Percentiles rank a stretch among this genome's conserved stretches.
phyloP scores from a whole-genome alignment of 2,888 invertebrate species.

The Leucoma salicis region DNA sequence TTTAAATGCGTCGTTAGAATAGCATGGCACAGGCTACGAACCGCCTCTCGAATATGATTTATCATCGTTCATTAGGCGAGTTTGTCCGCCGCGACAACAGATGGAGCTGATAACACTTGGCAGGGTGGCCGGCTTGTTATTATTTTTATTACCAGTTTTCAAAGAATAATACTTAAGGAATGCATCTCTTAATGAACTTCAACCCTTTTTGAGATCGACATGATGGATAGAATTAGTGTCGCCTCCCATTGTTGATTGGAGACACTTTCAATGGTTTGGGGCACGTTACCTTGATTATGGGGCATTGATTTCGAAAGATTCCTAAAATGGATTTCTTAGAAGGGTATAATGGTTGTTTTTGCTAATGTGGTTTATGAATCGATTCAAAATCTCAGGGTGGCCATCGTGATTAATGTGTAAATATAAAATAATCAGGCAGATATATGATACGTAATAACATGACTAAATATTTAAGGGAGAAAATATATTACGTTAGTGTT shows the following conservation, averaged over 20 bases:
- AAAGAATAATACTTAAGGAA: conserved; percentile 82
- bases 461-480: no score
- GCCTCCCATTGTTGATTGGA: conserved; percentile 77
- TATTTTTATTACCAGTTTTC: conserved; percentile 81
- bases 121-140: conserved; percentile 82
- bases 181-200: conserved; percentile 81
- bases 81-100: conserved; percentile 82
- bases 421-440: no score
- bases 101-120: conserved; percentile 82
- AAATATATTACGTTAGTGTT: no score
- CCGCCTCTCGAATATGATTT: conserved; percentile 82
- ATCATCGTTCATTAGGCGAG: conserved; percentile 83
- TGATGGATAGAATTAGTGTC: conserved; percentile 82
- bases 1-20: conserved; percentile 49
- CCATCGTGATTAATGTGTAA: background rate
- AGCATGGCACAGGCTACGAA: conserved; percentile 61
- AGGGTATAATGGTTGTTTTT: conserved; percentile 38
- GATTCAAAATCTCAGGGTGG: conserved; percentile 21
- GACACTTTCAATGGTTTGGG: conserved; percentile 67
- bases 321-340: conserved; percentile 51
- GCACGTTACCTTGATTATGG: conserved; percentile 55
- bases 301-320: conserved; percentile 56
- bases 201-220: conserved; percentile 77
- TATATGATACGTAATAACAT: no score
- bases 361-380: conserved; percentile 39